Evolutionary conservation across 2,888 invertebrate genomes (phyloP).

Genomic region (Nemoura dubitans): DNA sequence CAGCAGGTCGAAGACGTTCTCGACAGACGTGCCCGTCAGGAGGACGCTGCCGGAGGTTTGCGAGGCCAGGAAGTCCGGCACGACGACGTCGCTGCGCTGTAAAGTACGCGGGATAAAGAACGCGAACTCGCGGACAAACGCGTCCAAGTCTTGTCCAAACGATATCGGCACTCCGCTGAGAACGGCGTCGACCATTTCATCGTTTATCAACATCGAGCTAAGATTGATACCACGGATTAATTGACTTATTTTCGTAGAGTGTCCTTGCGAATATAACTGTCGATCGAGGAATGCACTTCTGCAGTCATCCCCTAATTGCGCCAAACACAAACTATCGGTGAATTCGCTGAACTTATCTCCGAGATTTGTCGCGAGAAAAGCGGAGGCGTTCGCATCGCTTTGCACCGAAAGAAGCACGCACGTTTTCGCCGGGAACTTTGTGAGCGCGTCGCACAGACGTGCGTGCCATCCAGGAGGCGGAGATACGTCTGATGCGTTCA

Average conservation of each 20-base stretch:
- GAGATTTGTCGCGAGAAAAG: background rate
- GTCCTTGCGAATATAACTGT: background rate
- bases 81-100: background rate
- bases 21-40: background rate
- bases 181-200: background rate
- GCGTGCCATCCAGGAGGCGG: background rate
- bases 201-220: background rate
- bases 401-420: background rate
- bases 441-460: background rate
- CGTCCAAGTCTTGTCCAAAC: background rate
- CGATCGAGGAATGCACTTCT: background rate
- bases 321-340: background rate
- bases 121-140: background rate
- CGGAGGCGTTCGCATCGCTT: background rate
- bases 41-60: background rate
- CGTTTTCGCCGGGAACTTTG: background rate
- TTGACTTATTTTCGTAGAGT: background rate
- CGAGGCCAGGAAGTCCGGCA: background rate
- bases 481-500: background rate
- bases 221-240: background rate
- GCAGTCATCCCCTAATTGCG: background rate
- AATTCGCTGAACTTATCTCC: background rate
- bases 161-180: background rate
- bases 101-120: background rate
- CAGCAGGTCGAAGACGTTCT: background rate